Percentiles rank a stretch among this genome's conserved stretches.
phyloP scores from a whole-genome alignment of 2,888 invertebrate genomes.

The Mayetiola destructor region DNA sequence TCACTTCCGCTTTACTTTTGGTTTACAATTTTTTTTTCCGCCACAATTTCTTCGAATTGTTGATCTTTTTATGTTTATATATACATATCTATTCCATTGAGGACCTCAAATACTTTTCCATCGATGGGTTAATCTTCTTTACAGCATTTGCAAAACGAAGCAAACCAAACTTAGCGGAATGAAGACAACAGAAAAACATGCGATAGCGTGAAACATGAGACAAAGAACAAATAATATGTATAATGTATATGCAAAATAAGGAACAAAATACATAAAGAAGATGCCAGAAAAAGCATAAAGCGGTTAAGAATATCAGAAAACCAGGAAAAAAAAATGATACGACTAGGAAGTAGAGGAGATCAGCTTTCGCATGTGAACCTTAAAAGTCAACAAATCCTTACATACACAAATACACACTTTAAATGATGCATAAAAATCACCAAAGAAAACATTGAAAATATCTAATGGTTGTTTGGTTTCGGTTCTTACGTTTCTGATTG shows the following conservation, averaged over 20 bases:
- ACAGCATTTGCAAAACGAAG: background rate
- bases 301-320: conserved; percentile 2
- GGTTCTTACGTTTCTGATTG: background rate
- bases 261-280: conserved; percentile 1
- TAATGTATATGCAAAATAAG: background rate
- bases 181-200: conserved; percentile 3
- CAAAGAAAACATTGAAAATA: too few relatives aligned
- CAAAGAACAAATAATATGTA: conserved; percentile 11
- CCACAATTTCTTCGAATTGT: too few relatives aligned
- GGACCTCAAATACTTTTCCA: too few relatives aligned
- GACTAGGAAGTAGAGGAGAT: conserved; percentile 4
- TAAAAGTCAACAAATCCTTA: background rate
- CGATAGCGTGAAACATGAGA: background rate
- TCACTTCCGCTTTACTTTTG: background rate
- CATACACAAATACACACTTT: too few relatives aligned
- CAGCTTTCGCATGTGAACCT: conserved; percentile 1
- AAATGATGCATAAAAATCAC: too few relatives aligned
- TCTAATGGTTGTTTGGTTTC: background rate
- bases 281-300: conserved; percentile 7
- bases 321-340: too few relatives aligned
- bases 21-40: background rate
- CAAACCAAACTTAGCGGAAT: background rate
- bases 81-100: too few relatives aligned
- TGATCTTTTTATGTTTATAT: too few relatives aligned
- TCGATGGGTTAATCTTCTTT: too few relatives aligned